phyloP scores from a whole-genome alignment of 2,888 invertebrate species.

The Cyclophora albipunctata region DNA sequence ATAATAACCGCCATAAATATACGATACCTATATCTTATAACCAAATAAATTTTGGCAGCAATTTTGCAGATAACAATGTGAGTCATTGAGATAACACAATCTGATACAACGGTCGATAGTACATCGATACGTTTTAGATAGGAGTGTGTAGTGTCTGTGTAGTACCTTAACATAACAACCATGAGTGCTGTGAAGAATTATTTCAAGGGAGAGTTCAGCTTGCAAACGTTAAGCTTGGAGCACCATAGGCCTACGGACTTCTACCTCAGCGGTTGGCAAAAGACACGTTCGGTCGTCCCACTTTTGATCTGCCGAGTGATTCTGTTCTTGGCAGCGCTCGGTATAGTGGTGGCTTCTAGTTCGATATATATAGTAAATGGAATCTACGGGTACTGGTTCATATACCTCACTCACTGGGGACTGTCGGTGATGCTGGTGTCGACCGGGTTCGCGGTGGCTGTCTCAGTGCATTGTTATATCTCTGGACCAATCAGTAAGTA shows the following conservation, averaged over 20 bases:
- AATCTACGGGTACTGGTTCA: constrained; percentile 54
- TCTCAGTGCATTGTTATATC: constrained; percentile 53
- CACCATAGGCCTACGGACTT: constrained; percentile 54
- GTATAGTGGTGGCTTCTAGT: constrained; percentile 46
- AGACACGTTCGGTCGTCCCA: constrained; percentile 50
- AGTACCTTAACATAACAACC: constrained; percentile 17
- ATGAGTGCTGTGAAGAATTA: constrained; percentile 55
- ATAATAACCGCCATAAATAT: no score
- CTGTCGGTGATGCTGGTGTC: constrained; percentile 43
- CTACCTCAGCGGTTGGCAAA: constrained; percentile 61
- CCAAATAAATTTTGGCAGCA: constrained; percentile 29
- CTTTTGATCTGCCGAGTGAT: constrained; percentile 51
- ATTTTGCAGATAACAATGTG: constrained; percentile 27
- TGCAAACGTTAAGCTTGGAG: constrained; percentile 45
- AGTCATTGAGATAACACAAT: constrained; percentile 30
- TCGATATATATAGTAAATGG: constrained; percentile 40
- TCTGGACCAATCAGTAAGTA: constrained; percentile 63
- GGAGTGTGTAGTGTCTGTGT: constrained; percentile 12
- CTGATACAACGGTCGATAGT: constrained; percentile 24
- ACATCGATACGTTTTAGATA: constrained; percentile 20
- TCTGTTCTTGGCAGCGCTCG: constrained; percentile 48
- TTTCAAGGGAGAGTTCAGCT: constrained; percentile 47
- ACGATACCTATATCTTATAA: no score
- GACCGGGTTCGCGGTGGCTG: constrained; percentile 46
- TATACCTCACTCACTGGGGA: constrained; percentile 75